phyloP scores from a whole-genome alignment of 1,140 invertebrate genomes.

The Hydropsyche tenuis region DNA sequence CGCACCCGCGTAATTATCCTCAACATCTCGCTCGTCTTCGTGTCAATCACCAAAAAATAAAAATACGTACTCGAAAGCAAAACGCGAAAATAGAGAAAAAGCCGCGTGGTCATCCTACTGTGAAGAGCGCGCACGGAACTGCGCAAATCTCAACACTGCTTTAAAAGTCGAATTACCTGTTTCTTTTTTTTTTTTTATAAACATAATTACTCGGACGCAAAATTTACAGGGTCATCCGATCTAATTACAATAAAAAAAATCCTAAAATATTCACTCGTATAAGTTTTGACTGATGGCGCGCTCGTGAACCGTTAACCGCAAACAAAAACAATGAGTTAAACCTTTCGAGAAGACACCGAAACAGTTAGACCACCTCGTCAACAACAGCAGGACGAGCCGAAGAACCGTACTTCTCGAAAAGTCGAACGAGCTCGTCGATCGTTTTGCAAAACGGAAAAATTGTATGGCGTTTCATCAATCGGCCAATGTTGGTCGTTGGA shows the following conservation, averaged over 20 bases:
- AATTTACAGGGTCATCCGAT: no score
- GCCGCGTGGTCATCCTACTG: background rate
- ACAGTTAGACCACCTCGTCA: slow-evolving; percentile 8
- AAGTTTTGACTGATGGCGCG: background rate
- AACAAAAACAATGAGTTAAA: background rate
- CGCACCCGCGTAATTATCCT: slow-evolving; percentile 33
- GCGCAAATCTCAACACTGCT: no score
- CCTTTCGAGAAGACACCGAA: no score
- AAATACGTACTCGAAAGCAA: background rate
- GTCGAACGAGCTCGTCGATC: no score
- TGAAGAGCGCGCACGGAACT: background rate
- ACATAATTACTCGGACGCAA: no score
- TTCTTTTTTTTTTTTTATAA: no score
- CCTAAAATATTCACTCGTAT: no score
- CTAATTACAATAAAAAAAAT: no score
- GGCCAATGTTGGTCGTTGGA: no score
- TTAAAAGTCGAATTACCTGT: no score
- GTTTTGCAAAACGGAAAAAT: no score
- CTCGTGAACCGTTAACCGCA: background rate
- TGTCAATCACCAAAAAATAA: slow-evolving; percentile 4
- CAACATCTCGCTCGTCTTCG: background rate
- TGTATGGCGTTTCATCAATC: no score
- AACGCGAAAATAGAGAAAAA: background rate
- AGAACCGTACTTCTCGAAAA: background rate
- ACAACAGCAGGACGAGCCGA: background rate